Evolutionary conservation across 2,888 invertebrate species (phyloP), one percentile per base, ranked within the genome.

Genomic region (Drosophila robusta): DNA sequence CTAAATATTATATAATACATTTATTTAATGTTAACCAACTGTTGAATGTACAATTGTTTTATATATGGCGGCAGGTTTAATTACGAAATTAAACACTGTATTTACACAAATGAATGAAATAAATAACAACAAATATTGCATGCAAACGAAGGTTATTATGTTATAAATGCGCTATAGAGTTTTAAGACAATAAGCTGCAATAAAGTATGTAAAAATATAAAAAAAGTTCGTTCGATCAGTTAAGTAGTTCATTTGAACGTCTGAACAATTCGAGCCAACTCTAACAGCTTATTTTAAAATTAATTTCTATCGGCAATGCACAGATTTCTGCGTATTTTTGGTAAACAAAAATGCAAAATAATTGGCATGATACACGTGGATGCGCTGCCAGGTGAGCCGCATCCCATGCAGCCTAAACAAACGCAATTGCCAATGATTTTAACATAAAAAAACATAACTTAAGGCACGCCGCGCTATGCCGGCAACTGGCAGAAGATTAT

Each of bases 281-380:
- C 34, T 34, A 34, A 3, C 12, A 4, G 12, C 4, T 34, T 11
- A 11, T 12, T 34, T 4, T 24, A 8, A 12, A 38, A 51, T 49
- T 14, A 11, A 50, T 41, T 18, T 18, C 14, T 16, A 39, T 39
- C 16, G 26, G 22, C 39, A 76, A 93, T 93, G 93, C 83, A 91
- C 14, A 83, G 91, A n/a, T 94, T 94, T 77, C 55, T 87, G 12
- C 85, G 91, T 61, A 49, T 93, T 46, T 94, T 94, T 78, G 89
- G 87, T 3, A 90, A 92, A 50, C 89, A 90, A 54, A 89, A 88
- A 71, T 93, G 93, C 85, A 93, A 93, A 64, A 90, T 95, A 36
- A 94, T 96, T 80, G 96, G 95, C 56, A 96, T 96, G 96, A 93
- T 96, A 57, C 96, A 96, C 89, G 93, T 95, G 2, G 93, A 93